Evolutionary conservation across 1,140 invertebrate species (phyloP).

Genomic region (Cotesia glomerata): DNA sequence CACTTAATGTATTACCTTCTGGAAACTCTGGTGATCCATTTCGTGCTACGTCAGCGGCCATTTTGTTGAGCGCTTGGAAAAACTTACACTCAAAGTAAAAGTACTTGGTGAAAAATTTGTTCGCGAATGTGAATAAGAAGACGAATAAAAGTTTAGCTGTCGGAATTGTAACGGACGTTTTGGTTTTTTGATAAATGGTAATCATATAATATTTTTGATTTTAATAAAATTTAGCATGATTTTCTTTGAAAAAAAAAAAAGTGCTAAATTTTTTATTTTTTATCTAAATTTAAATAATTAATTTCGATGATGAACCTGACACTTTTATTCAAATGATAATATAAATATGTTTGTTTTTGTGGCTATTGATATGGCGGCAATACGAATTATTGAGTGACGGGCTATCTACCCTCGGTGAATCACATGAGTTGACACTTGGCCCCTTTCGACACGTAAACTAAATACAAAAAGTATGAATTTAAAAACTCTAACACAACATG

Average conservation of each 20-base stretch:
- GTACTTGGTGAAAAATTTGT: too few relatives aligned
- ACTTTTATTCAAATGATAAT: neutral
- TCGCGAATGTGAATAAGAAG: too few relatives aligned
- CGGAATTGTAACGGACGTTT: too few relatives aligned
- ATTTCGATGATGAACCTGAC: neutral
- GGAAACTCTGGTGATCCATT: conserved; percentile 3
- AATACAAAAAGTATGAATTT: neutral
- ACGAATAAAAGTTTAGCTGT: too few relatives aligned
- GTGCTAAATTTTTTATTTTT: neutral
- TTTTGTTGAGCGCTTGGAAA: neutral
- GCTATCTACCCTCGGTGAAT: conserved; percentile 49
- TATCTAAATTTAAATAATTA: neutral
- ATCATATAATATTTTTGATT: too few relatives aligned
- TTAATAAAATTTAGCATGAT: too few relatives aligned
- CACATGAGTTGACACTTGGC: conserved; percentile 27
- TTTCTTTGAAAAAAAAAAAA: too few relatives aligned
- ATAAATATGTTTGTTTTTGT: too few relatives aligned
- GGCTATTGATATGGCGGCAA: neutral
- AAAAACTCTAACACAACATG: neutral
- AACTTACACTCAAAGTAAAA: too few relatives aligned
- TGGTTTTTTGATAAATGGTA: too few relatives aligned
- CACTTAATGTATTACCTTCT: conserved; percentile 20
- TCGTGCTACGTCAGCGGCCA: neutral
- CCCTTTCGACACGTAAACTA: neutral
- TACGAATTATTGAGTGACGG: conserved; percentile 39